Conservation (phyloP, 1,140 invertebrate genomes). For the Drosophila sucinea region DNA sequence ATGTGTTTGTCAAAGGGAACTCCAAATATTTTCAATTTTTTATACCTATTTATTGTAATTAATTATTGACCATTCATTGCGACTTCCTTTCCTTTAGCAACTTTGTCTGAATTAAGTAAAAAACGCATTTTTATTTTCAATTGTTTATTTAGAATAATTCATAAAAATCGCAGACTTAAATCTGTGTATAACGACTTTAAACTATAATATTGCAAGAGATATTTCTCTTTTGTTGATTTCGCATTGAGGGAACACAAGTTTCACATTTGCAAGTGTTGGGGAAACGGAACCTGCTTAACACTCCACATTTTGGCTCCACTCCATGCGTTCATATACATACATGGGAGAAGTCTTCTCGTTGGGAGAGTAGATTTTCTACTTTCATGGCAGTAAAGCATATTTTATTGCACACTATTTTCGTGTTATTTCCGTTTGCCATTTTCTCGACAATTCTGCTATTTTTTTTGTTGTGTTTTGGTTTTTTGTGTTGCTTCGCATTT, state of each 20-base stretch:
- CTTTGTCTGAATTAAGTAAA: too few relatives aligned
- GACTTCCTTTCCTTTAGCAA: too few relatives aligned
- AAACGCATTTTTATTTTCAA: too few relatives aligned
- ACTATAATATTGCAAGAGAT: neutral
- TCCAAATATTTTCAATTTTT: too few relatives aligned
- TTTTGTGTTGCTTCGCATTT: slow-evolving; percentile 41
- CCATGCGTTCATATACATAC: neutral
- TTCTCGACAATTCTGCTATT: slow-evolving; percentile 44
- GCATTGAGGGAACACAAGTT: neutral
- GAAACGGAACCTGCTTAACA: neutral
- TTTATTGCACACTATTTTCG: slow-evolving; percentile 76
- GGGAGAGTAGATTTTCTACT: slow-evolving; percentile 13
- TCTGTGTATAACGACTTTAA: neutral
- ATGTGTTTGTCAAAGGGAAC: too few relatives aligned
- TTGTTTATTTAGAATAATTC: too few relatives aligned
- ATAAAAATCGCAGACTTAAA: too few relatives aligned
- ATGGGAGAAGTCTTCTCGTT: neutral
- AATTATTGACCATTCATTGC: too few relatives aligned
- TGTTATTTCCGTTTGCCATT: slow-evolving; percentile 72
- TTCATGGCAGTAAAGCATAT: slow-evolving; percentile 44
- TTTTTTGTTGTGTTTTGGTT: neutral
- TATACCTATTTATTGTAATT: too few relatives aligned
- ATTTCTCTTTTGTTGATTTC: neutral
- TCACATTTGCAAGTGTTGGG: neutral
- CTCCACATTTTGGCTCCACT: neutral